Conservation (phyloP, 2,113 vertebrate genomes). For the Butorides virescens region DNA sequence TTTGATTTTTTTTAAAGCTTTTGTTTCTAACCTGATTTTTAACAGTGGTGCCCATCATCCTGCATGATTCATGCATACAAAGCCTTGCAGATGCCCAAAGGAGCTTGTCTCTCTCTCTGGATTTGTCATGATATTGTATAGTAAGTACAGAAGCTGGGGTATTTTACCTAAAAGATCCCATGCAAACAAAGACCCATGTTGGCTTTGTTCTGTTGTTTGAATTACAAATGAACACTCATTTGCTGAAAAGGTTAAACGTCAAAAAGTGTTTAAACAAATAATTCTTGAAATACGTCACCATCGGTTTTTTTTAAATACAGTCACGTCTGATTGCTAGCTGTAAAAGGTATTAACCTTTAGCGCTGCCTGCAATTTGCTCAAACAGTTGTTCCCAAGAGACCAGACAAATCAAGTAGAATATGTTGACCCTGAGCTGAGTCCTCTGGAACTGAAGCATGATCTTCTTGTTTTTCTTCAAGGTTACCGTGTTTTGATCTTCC, state of each 20-base stretch:
- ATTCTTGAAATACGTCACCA: not conserved
- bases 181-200: not conserved
- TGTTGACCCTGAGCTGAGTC: not conserved
- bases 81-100: not conserved
- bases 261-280: not conserved
- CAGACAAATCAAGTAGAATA: not conserved
- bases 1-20: not conserved
- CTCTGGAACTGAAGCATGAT: not conserved
- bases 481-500: not conserved
- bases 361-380: not conserved
- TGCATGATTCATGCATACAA: fast-evolving
- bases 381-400: not conserved
- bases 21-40: not conserved
- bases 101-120: not conserved
- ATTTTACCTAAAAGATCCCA: not conserved
- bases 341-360: not conserved
- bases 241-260: not conserved
- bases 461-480: not conserved
- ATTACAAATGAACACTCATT: not conserved
- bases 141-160: not conserved
- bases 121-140: not conserved
- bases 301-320: not conserved
- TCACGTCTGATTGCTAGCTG: not conserved
- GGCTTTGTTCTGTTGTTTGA: not conserved
- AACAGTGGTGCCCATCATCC: not conserved